Base-by-base conservation (phyloP, 2,797 vertebrate genomes). In the Sciaenops ocellatus region DNA sequence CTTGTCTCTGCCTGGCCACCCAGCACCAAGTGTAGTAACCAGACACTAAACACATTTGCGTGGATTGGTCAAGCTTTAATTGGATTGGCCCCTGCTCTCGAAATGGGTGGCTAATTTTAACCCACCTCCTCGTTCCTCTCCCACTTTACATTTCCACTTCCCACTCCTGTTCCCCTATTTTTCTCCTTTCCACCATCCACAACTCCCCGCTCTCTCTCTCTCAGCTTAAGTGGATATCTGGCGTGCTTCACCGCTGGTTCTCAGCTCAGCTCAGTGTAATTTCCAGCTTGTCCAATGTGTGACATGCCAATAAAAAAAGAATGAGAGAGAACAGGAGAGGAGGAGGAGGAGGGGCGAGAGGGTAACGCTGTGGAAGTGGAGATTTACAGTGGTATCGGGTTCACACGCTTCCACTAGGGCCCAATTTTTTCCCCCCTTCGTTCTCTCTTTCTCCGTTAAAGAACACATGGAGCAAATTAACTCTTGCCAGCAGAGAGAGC, bases 381-480 rank as follows among this genome's bases (percentile, higher is more conserved):
- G 93, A 94, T 94, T 95, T 95, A 93, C 93, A 92, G 91, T 92
- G 88, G 91, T 94, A 91, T 94, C 78, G 64, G 76, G 92, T 95
- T 96, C 94, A 94, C 92, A 93, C 89, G 78, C 93, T 89, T 94
- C 88, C 75, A 89, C 85, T 38, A 78, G 82, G 79, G 78, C 76
- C 82, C 82, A 74, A 13, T 56, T 52, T 69, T 69, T 20, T 1
- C 11, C 44, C 47, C 22, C 26, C 41, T 34, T 42, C 46, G 70
- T 44, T 78, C 65, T 78, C 80, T 75, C 76, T 78, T 73, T 83
- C 77, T 87, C 88, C 70, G 86, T 94, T 94, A 92, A 90, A 92
- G 90, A 93, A 93, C 94, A 95, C 92, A 94, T 95, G 94, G 93
- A 92, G 92, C 92, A 94, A 93, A 96, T 95, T 94, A 95, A 91